phyloP scores from a whole-genome alignment of 2,888 invertebrate genomes.

The Scaptomyza parva region DNA sequence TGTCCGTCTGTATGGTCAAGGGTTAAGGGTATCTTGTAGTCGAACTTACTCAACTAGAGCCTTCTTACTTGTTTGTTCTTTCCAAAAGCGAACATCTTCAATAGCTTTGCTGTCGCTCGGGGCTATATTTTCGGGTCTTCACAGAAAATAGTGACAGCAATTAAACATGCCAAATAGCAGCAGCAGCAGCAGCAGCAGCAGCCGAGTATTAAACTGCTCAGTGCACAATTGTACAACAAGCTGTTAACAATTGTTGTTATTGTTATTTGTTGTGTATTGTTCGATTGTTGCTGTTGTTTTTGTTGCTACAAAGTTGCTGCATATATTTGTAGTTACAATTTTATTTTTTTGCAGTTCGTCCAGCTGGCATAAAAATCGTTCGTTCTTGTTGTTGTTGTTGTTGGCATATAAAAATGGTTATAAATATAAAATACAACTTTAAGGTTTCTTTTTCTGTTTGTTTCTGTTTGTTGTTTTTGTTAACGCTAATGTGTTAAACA shows the following conservation, averaged over 20 bases:
- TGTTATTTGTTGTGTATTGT: slow-evolving; percentile 43
- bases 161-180: no score
- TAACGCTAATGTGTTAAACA: slow-evolving; percentile 75
- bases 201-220: slow-evolving; percentile 36
- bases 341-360: slow-evolving; percentile 40
- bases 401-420: slow-evolving; percentile 55
- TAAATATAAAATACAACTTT: slow-evolving; percentile 63
- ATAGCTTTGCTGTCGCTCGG: neutral
- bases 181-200: no score
- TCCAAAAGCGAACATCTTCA: neutral
- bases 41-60: no score
- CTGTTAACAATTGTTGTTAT: slow-evolving; percentile 64
- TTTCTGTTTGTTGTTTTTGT: slow-evolving; percentile 37
- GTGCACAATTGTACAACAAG: slow-evolving; percentile 54
- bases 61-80: no score
- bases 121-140: slow-evolving; percentile 12
- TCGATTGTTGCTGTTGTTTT: no score
- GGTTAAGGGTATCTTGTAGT: no score
- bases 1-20: no score
- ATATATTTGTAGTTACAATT: slow-evolving; percentile 54
- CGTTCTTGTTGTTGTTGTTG: slow-evolving; percentile 11
- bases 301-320: slow-evolving; percentile 38
- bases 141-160: slow-evolving; percentile 27
- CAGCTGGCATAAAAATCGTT: slow-evolving; percentile 40
- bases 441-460: slow-evolving; percentile 32